Base-by-base conservation (phyloP, 2,797 vertebrate species). In the Poecile montanus region DNA sequence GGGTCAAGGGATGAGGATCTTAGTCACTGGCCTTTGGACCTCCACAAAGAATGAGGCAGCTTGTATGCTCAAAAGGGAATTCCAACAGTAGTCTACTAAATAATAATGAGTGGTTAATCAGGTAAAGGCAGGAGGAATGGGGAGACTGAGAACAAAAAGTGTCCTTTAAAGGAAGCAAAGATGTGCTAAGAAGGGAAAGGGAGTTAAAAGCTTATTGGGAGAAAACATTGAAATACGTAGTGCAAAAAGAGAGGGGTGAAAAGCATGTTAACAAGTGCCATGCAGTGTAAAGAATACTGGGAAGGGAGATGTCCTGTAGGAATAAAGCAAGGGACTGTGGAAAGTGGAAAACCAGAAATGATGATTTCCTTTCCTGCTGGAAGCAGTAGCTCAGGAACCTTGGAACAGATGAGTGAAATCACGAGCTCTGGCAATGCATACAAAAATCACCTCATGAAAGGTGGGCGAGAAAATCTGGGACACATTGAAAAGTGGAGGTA, bases 331-430 rank as follows among this genome's bases (percentile, higher is more conserved):
- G 42, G 20, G 26, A 53, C 34, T 53, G 40, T 17, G 78, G 29
- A 63, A 88, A 45, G 34, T 53, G 42, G 50, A 90, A 89, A 92
- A 40, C 16, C 38, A 88, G 32, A 53, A 63, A 8, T 62, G 7
- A 38, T 58, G 6, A 30, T 79, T 38, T 53, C 29, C 44, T 91
- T 87, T 75, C 45, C 40, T 92, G 74, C 48, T 68, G 47, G 40
- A 44, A 89, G 21, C 61, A 89, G 54, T 67, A 68, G 13, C 45
- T 85, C 4, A 5, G 60, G 68, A 73, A 16, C 42, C 25, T 76
- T 47, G 29, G 34, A 94, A 56, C 21, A 89, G 29, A 45, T 72
- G 58, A 83, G n/a, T 89, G 57, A 95, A 91, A 91, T 84, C 54
- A 68, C 2, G n/a, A 75, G 42, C 47, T 85, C 47, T 92, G 72